These are phyloP conservation scores for Rhabdomys dilectus DNA, from an alignment of 2,113 vertebrate genomes.

Conservation along the genomic window DNA sequence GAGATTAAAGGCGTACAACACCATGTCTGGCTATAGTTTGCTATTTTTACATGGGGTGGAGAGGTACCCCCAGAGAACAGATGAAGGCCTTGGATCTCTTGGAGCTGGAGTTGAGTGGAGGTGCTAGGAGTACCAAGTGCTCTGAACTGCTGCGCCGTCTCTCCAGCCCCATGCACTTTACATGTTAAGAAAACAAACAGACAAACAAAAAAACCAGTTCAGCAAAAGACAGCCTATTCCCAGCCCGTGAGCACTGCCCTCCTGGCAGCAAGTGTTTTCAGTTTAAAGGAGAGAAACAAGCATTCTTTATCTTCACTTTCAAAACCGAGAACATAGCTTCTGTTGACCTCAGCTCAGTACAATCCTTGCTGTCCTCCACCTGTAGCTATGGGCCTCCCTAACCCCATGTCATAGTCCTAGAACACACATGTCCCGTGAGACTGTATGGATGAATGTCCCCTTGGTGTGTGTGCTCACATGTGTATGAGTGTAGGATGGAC, in stretches of 20 bases:
- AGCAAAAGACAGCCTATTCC: not conserved
- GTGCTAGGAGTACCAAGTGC: not conserved
- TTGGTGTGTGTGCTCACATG: not conserved
- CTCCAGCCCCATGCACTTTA: not conserved
- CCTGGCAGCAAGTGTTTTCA: not conserved
- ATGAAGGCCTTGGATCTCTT: not conserved
- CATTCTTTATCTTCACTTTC: not conserved
- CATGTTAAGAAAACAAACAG: not conserved
- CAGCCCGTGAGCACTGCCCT: rapidly evolving
- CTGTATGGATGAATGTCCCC: not conserved
- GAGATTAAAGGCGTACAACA: not conserved
- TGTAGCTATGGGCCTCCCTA: not conserved
- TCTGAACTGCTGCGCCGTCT: not conserved
- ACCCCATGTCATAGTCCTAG: not conserved
- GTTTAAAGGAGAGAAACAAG: not conserved
- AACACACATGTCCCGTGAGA: rapidly evolving
- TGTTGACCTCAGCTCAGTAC: not conserved
- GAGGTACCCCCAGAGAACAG: not conserved
- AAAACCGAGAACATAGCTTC: not conserved
- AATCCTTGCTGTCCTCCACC: not conserved
- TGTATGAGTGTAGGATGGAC: not conserved
- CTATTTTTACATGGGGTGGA: not conserved
- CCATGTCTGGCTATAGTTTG: not conserved
- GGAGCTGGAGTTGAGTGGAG: not conserved
- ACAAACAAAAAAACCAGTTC: not conserved